Percentiles rank a stretch among this genome's conserved stretches.
Conservation (phyloP, 2,113 vertebrate genomes). For the Oryzias celebensis region DNA sequence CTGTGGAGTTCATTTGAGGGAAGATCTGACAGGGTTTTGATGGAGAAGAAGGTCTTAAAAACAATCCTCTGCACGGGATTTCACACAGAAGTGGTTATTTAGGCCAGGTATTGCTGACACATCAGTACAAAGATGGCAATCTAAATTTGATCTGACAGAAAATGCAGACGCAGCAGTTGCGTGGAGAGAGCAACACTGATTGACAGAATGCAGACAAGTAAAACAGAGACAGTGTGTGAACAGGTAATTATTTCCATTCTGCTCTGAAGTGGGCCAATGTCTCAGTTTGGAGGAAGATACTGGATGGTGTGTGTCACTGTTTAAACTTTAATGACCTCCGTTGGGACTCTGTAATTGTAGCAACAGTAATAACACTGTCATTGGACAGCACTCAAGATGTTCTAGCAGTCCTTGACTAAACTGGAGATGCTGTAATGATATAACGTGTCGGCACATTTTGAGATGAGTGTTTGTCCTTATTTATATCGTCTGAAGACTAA, state of each 20-base stretch:
- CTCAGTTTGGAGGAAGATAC: not conserved
- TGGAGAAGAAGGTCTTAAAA: not conserved
- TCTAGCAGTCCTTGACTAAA: not conserved
- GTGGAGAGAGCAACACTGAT: not conserved
- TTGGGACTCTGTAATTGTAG: conserved; percentile 15
- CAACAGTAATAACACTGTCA: conserved; percentile 4
- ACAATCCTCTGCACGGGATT: not conserved
- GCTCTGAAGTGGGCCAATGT: conserved; percentile 2
- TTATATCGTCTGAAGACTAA: not conserved
- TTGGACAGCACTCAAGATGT: not conserved
- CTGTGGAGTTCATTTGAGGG: not conserved
- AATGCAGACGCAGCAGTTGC: not conserved
- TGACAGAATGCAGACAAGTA: not conserved
- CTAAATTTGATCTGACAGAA: not conserved
- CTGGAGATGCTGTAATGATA: conserved; percentile 12
- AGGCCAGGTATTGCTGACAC: not conserved
- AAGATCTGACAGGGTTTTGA: not conserved
- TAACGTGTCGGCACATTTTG: conserved; percentile 3
- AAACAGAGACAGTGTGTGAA: not conserved
- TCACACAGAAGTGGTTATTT: not conserved
- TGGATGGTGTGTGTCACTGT: conserved; percentile 8
- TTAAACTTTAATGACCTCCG: conserved; percentile 32
- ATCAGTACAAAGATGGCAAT: not conserved
- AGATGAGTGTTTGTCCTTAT: not conserved
- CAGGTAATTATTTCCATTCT: conserved; percentile 3